phyloP scores from a whole-genome alignment of 2,113 vertebrate species.

The Neomonachus schauinslandi region DNA sequence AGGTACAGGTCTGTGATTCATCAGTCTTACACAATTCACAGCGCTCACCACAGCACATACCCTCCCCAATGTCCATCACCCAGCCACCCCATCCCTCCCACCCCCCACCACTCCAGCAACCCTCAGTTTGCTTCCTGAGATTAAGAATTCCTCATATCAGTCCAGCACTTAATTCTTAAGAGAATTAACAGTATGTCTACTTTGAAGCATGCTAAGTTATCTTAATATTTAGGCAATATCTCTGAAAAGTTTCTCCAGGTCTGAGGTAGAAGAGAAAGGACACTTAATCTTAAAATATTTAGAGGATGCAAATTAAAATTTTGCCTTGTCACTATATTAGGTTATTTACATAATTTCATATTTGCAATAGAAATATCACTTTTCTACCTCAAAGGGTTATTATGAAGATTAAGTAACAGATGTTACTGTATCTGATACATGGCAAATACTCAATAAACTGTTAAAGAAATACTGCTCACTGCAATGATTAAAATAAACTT shows the following conservation, averaged over 20 bases:
- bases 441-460: neutral
- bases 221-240: neutral
- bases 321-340: neutral
- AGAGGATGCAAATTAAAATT: neutral
- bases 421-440: neutral
- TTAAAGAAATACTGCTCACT: neutral
- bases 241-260: slow-evolving; percentile 6
- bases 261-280: neutral
- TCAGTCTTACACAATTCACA: too few species aligned
- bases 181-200: neutral
- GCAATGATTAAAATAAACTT: neutral
- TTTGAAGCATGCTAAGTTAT: neutral
- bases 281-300: neutral
- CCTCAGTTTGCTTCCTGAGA: too few species aligned
- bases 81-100: too few species aligned
- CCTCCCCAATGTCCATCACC: too few species aligned
- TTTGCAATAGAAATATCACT: neutral
- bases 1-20: too few species aligned
- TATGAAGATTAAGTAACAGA: neutral
- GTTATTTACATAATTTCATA: neutral
- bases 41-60: too few species aligned
- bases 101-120: too few species aligned
- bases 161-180: neutral
- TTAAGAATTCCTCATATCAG: too few species aligned
- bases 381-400: neutral